Percentiles rank a stretch among this genome's conserved stretches.
Conservation (phyloP, 2,888 invertebrate species). For the Chymomyza amoena region DNA sequence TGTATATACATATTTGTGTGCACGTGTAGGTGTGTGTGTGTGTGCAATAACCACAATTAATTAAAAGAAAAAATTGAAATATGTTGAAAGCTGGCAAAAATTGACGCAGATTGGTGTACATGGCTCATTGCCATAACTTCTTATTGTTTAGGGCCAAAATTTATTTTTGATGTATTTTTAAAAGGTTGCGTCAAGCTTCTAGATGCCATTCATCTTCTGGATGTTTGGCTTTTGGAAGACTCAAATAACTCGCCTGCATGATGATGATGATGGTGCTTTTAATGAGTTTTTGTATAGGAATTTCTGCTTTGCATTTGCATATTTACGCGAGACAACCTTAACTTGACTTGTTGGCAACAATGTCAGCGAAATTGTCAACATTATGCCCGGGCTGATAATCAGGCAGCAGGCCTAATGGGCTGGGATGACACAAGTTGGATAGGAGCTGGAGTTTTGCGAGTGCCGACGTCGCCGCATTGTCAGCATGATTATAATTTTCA, state of each 20-base stretch:
- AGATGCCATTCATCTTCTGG: background rate
- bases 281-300: slow-evolving; percentile 44
- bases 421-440: background rate
- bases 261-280: slow-evolving; percentile 21
- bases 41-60: background rate
- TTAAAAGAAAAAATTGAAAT: background rate
- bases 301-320: slow-evolving; percentile 4
- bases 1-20: background rate
- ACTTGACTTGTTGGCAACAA: slow-evolving; percentile 44
- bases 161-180: slow-evolving; percentile 15
- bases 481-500: slow-evolving; percentile 46
- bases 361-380: slow-evolving; percentile 41
- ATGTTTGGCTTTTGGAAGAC: slow-evolving; percentile 5
- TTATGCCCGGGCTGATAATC: slow-evolving; percentile 40
- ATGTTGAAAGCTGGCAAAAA: background rate
- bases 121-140: slow-evolving; percentile 18
- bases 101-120: background rate
- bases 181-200: background rate
- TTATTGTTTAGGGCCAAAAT: background rate
- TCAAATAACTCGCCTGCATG: background rate
- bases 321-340: slow-evolving; percentile 2
- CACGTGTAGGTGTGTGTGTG: background rate
- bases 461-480: slow-evolving; percentile 30
- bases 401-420: slow-evolving; percentile 17
- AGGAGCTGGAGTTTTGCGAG: background rate